phyloP scores from a whole-genome alignment of 2,113 vertebrate genomes.

The Puma concolor region DNA sequence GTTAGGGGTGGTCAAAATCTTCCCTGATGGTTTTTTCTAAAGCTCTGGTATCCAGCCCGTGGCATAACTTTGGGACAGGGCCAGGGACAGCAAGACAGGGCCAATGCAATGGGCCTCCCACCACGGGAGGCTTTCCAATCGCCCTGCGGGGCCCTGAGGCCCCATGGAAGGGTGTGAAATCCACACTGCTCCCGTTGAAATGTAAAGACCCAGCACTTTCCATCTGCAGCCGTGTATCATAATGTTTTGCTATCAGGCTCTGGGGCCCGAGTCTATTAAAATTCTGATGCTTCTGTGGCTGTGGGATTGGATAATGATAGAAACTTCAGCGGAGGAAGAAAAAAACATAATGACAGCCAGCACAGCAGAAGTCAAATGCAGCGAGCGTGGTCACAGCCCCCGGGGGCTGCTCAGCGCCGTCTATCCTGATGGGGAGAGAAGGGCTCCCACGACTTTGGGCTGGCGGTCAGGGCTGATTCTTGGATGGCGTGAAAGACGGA shows the following conservation, averaged over 20 bases:
- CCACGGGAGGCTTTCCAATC: rapidly evolving
- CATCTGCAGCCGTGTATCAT: not conserved
- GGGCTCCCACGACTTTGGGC: rapidly evolving
- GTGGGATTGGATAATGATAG: conserved; percentile 41
- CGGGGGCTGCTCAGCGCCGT: rapidly evolving
- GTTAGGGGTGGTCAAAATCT: not conserved
- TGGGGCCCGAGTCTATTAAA: conserved; percentile 42
- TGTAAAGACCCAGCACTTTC: not conserved
- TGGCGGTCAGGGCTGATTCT: not conserved
- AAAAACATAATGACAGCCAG: not conserved
- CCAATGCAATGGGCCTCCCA: not conserved
- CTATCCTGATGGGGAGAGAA: not conserved
- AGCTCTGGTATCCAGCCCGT: not conserved
- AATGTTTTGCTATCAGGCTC: not conserved
- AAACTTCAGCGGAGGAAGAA: conserved; percentile 18
- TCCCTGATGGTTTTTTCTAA: not conserved
- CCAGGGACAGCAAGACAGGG: not conserved
- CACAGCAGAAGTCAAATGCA: not conserved
- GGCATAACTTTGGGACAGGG: not conserved
- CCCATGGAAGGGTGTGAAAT: not conserved
- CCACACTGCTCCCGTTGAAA: no score
- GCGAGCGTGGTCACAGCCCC: rapidly evolving
- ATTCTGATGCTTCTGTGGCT: conserved; percentile 48
- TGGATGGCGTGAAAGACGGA: not conserved
- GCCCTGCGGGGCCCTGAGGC: not conserved